A percentile compares a stretch with the other conserved stretches of the same genome.
These are phyloP conservation scores for Geothlypis trichas DNA, from an alignment of 2,113 vertebrate genomes.

Conservation along the genomic window DNA sequence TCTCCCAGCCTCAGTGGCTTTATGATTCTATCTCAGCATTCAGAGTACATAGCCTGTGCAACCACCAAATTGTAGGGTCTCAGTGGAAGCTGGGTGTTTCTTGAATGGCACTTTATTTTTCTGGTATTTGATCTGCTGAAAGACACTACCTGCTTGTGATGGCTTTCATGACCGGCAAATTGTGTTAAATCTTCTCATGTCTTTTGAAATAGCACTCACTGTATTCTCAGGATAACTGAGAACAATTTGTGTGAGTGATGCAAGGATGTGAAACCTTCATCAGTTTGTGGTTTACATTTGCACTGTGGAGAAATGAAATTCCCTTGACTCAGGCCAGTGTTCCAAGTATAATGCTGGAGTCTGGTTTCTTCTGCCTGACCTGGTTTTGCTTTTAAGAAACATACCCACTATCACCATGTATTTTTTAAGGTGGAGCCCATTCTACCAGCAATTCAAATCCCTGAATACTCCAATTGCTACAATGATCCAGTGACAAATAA, in stretches of 20 bases:
- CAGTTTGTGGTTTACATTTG: neutral
- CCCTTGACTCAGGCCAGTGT: neutral
- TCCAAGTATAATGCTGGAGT: neutral
- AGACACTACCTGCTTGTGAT: neutral
- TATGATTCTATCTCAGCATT: neutral
- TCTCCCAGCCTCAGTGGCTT: neutral
- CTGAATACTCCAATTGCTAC: neutral
- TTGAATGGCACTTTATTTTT: neutral
- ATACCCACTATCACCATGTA: fast-evolving
- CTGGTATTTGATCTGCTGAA: neutral
- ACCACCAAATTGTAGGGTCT: neutral
- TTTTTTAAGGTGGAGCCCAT: neutral
- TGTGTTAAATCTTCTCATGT: neutral
- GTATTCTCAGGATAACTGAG: neutral
- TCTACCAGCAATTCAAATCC: neutral
- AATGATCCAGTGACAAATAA: neutral
- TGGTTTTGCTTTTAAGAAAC: neutral
- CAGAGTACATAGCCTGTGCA: neutral
- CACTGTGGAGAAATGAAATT: neutral
- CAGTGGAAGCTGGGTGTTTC: neutral
- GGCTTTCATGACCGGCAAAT: neutral
- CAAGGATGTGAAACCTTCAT: conserved; percentile 29
- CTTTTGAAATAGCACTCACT: neutral
- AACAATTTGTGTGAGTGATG: conserved; percentile 1
- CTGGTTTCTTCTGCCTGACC: neutral